Conservation (phyloP, 2,888 invertebrate genomes). For the Darwinula stevensoni region DNA sequence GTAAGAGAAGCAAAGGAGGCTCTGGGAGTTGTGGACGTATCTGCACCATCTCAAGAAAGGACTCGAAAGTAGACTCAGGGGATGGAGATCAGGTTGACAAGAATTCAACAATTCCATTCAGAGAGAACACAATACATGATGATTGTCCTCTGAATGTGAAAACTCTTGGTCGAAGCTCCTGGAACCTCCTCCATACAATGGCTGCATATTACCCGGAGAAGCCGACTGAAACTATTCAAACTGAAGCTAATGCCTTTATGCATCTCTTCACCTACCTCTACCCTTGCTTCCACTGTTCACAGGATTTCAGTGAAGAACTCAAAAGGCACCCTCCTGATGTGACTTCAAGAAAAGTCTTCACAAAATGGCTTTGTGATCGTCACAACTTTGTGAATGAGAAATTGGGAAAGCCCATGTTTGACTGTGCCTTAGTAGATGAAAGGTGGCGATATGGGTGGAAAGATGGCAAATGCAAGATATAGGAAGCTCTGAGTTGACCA, state of each 20-base stretch:
- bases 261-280: conserved; percentile 57
- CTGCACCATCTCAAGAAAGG: too few species aligned
- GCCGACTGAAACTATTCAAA: conserved; percentile 35
- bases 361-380: conserved; percentile 65
- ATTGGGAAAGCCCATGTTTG: conserved; percentile 62
- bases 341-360: conserved; percentile 31
- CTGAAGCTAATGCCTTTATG: conserved; percentile 51
- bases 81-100: too few species aligned
- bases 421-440: conserved; percentile 65
- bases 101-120: too few species aligned
- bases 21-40: too few species aligned
- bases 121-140: too few species aligned
- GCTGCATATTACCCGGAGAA: conserved; percentile 71
- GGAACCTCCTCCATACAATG: conserved; percentile 87
- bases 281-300: conserved; percentile 69
- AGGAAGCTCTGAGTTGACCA: too few species aligned
- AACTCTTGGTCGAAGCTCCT: conserved; percentile 34
- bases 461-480: conserved; percentile 87
- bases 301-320: conserved; percentile 39
- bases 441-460: conserved; percentile 85
- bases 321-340: conserved; percentile 35
- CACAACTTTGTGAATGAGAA: conserved; percentile 78
- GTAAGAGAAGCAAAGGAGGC: too few species aligned
- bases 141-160: conserved; percentile 24
- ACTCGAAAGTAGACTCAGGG: too few species aligned